Conservation (phyloP, 2,797 vertebrate species). For the Enteromius radiatus region DNA sequence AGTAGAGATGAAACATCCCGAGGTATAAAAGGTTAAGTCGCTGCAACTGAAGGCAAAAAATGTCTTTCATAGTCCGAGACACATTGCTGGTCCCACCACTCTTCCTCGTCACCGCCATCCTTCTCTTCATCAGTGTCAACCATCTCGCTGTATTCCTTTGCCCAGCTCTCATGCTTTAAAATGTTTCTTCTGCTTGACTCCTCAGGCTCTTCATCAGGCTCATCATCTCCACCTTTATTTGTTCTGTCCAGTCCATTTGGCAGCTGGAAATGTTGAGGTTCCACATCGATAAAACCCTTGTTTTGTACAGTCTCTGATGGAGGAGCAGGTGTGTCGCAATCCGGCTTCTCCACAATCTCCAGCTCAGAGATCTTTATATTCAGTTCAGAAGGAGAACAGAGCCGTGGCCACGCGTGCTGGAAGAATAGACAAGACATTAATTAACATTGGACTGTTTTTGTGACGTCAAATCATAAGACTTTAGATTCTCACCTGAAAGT, state of each 20-base stretch:
- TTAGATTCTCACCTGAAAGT: slow-evolving; percentile 69
- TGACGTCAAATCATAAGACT: background rate
- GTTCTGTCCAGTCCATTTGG: background rate
- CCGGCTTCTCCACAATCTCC: slow-evolving; percentile 68
- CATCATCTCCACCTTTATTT: slow-evolving; percentile 26
- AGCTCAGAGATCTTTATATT: slow-evolving; percentile 68
- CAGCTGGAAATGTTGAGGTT: background rate
- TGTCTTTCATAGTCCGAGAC: slow-evolving; percentile 77
- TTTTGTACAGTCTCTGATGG: slow-evolving; percentile 1
- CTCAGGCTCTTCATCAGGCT: slow-evolving; percentile 17
- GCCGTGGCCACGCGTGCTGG: slow-evolving; percentile 38
- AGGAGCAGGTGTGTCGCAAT: background rate
- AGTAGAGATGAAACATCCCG: background rate
- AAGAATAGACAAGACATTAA: background rate
- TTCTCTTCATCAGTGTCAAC: slow-evolving; percentile 54
- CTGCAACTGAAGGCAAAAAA: slow-evolving; percentile 74
- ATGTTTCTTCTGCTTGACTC: background rate
- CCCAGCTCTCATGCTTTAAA: slow-evolving; percentile 2
- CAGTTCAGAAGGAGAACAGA: slow-evolving; percentile 43
- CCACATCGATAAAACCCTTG: background rate
- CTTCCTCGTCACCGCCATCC: slow-evolving; percentile 23
- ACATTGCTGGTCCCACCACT: slow-evolving; percentile 57
- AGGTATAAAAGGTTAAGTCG: slow-evolving; percentile 45
- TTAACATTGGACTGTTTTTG: background rate
- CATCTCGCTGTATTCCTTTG: slow-evolving; percentile 54